Conservation (phyloP, 2,113 vertebrate species). For the Pongo pygmaeus region DNA sequence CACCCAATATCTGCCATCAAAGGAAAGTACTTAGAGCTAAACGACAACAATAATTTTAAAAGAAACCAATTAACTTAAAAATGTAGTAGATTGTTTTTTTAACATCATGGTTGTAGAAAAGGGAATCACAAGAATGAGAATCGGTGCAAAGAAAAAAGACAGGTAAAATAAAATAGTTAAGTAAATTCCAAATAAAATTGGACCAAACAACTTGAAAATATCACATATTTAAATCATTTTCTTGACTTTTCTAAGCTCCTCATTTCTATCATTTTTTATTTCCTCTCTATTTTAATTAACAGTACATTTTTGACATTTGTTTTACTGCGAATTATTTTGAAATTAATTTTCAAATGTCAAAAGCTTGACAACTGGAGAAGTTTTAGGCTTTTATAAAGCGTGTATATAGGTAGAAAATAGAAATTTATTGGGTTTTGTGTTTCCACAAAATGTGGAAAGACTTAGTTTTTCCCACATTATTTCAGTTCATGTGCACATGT, state of each 20-base stretch:
- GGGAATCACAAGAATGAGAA: background rate
- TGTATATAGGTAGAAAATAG: background rate
- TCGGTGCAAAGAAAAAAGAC: background rate
- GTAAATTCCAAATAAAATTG: background rate
- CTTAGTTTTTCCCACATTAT: background rate
- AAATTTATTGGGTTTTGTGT: background rate
- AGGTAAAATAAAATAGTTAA: background rate
- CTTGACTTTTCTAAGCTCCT: background rate
- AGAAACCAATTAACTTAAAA: background rate
- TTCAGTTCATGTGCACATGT: background rate
- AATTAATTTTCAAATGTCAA: background rate
- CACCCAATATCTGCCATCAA: background rate
- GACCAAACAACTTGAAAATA: background rate
- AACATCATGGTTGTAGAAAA: background rate
- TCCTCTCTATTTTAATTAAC: background rate
- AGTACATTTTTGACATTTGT: background rate
- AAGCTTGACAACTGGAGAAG: background rate
- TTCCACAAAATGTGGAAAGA: background rate
- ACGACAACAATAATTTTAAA: background rate
- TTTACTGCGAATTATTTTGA: background rate
- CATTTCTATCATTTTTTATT: background rate
- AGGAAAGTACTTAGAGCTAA: background rate
- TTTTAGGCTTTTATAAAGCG: background rate
- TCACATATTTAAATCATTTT: background rate
- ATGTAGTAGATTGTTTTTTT: background rate